Conservation (phyloP, 2,888 invertebrate species). For the Andrena marginata region DNA sequence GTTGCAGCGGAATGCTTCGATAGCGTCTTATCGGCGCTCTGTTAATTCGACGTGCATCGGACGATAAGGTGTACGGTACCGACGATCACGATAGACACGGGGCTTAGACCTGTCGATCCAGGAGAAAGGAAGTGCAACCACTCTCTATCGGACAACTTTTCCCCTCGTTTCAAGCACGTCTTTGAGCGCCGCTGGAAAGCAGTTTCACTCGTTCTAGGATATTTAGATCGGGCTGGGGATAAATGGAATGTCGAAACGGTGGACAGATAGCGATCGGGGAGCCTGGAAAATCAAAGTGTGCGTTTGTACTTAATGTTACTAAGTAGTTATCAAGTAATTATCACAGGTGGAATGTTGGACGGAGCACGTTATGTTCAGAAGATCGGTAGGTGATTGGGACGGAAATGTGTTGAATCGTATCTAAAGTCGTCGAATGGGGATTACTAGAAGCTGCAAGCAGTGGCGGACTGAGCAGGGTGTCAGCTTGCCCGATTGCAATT, state of each 20-base stretch:
- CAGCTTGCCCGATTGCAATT: too few relatives aligned
- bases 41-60: not conserved
- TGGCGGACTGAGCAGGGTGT: too few relatives aligned
- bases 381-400: too few relatives aligned
- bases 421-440: too few relatives aligned
- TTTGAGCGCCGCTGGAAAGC: conserved; percentile 51
- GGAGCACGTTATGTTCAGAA: too few relatives aligned
- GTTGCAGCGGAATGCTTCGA: not conserved
- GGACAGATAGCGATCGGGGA: not conserved
- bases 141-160: conserved; percentile 75
- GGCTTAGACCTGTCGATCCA: conserved; percentile 29
- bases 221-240: conserved; percentile 30
- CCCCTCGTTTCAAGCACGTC: conserved; percentile 72
- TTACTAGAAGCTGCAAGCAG: too few relatives aligned
- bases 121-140: conserved; percentile 70
- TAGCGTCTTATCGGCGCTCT: not conserved
- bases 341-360: too few relatives aligned
- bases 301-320: too few relatives aligned
- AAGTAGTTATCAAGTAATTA: too few relatives aligned
- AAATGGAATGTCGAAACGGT: not conserved
- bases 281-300: too few relatives aligned
- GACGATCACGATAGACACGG: conserved; percentile 51
- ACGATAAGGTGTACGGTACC: conserved; percentile 13
- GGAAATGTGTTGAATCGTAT: too few relatives aligned
- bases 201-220: conserved; percentile 57